Percentiles rank a stretch among this genome's conserved stretches.
Conservation (phyloP, 2,113 vertebrate genomes). For the Aegithalos caudatus region DNA sequence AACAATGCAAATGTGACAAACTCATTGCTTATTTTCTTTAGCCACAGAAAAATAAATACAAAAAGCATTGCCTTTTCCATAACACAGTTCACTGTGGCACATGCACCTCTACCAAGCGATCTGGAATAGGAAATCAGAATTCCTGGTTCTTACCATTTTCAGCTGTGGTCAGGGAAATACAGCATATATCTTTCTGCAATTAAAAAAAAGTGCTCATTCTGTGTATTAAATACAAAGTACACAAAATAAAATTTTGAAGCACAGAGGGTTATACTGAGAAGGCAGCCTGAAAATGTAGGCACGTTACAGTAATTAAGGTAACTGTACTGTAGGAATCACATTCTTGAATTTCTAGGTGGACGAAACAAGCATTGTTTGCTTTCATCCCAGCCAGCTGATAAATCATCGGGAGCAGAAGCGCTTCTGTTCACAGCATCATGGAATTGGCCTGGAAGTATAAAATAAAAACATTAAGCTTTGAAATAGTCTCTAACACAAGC, state of each 20-base stretch:
- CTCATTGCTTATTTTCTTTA: conserved; percentile 38
- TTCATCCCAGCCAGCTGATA: conserved; percentile 58
- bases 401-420: conserved; percentile 13
- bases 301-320: conserved; percentile 84
- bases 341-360: conserved; percentile 68
- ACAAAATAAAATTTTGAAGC: conserved; percentile 86
- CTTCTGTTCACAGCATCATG: conserved; percentile 30
- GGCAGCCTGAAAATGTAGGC: conserved; percentile 90
- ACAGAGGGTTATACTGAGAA: conserved; percentile 83
- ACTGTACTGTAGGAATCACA: conserved; percentile 72
- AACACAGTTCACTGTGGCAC: conserved; percentile 71
- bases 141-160: conserved; percentile 49
- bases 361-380: conserved; percentile 53
- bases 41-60: conserved; percentile 73
- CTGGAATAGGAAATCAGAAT: conserved; percentile 38
- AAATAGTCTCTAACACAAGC: neutral
- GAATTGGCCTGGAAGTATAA: conserved; percentile 31
- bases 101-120: conserved; percentile 70
- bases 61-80: conserved; percentile 67
- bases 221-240: conserved; percentile 89
- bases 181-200: conserved; percentile 51
- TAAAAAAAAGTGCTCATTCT: conserved; percentile 90
- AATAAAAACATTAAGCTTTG: neutral
- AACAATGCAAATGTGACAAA: conserved; percentile 57
- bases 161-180: conserved; percentile 64